Conservation (phyloP, 2,888 invertebrate species). For the Adela reaumurella region DNA sequence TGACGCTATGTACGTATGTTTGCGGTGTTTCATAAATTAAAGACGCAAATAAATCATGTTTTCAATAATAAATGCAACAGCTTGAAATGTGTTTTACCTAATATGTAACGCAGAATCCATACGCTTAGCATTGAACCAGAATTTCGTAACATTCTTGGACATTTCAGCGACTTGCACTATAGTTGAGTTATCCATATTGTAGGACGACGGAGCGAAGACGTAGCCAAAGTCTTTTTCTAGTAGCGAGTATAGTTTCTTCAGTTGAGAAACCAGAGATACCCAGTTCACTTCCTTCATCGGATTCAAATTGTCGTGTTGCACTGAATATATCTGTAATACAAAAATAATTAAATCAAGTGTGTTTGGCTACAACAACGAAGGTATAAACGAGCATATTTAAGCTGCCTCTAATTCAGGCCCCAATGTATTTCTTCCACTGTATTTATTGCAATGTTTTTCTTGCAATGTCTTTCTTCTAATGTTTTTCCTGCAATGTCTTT, state of each 20-base stretch:
- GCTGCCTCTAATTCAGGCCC: no score
- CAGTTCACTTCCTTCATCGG: constrained; percentile 25
- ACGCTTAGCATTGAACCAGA: constrained; percentile 29
- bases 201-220: constrained; percentile 30
- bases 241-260: constrained; percentile 29
- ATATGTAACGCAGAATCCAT: constrained; percentile 27
- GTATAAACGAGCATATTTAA: no score
- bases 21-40: no score
- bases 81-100: constrained; percentile 27
- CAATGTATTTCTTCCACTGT: no score
- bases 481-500: no score
- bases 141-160: constrained; percentile 21
- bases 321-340: neutral
- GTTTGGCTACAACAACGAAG: no score
- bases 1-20: no score
- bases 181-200: constrained; percentile 23
- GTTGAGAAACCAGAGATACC: constrained; percentile 29
- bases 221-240: constrained; percentile 34
- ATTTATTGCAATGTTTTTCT: no score
- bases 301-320: neutral
- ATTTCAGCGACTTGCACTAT: constrained; percentile 16
- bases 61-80: no score
- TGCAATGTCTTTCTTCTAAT: no score
- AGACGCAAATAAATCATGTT: no score
- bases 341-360: no score